Evolutionary conservation across 2,113 vertebrate species (phyloP).

Genomic region (Neotoma lepida): DNA sequence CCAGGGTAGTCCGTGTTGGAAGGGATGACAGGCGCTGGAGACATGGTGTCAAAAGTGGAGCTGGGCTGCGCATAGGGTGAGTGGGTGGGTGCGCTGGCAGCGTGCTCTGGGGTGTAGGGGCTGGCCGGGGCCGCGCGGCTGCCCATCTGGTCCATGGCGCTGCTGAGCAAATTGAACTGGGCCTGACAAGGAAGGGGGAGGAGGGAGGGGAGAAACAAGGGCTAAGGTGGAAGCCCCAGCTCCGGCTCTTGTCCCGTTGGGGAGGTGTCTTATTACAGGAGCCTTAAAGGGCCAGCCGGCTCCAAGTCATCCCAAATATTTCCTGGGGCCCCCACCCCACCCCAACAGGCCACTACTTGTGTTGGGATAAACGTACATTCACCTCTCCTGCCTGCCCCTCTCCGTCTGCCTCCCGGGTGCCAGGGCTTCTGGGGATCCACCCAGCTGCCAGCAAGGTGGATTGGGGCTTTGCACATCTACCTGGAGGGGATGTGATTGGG

Average conservation of each 20-base stretch:
- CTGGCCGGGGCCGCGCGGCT: slow-evolving; percentile 94
- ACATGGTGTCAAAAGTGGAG: slow-evolving; percentile 99
- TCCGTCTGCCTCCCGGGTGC: slow-evolving; percentile 43
- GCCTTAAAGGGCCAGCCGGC: slow-evolving; percentile 86
- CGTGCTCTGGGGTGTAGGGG: slow-evolving; percentile 97
- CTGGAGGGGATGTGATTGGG: neutral
- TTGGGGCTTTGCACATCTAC: fast-evolving
- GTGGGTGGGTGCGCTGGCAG: slow-evolving; percentile 95
- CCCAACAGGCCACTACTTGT: slow-evolving; percentile 83
- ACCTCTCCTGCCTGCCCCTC: slow-evolving; percentile 50
- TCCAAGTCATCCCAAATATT: slow-evolving; percentile 77
- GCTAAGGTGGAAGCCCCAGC: slow-evolving; percentile 85
- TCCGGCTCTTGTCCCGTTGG: slow-evolving; percentile 67
- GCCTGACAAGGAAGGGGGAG: slow-evolving; percentile 89
- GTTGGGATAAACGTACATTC: slow-evolving; percentile 39
- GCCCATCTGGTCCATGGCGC: slow-evolving; percentile 97
- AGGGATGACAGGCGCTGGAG: slow-evolving; percentile 96
- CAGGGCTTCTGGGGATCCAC: neutral
- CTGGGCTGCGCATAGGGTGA: slow-evolving; percentile 99
- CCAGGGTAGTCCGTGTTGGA: slow-evolving; percentile 99
- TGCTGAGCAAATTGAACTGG: slow-evolving; percentile 99
- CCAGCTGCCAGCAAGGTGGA: neutral
- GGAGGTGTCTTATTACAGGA: slow-evolving; percentile 91
- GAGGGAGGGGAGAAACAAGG: slow-evolving; percentile 84
- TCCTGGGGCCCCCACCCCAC: slow-evolving; percentile 66